Evolutionary conservation across 2,113 vertebrate genomes (phyloP).

Genomic region (Mormyrus iriodes): DNA sequence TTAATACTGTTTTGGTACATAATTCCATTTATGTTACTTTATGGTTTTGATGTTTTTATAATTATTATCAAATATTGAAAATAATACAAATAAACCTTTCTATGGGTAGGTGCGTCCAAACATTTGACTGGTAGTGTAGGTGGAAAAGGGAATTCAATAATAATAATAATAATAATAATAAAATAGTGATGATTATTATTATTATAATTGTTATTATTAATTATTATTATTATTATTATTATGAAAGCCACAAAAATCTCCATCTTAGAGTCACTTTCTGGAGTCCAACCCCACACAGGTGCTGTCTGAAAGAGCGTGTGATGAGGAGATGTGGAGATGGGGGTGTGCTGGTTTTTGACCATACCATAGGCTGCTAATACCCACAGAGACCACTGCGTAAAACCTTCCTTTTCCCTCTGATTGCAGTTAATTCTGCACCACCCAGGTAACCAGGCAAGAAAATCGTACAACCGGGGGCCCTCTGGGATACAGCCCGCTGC

Average conservation of each 20-base stretch:
- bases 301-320: not conserved
- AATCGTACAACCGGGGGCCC: not conserved
- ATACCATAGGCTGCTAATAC: conserved; percentile 49
- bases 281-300: not conserved
- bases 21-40: too few relatives aligned
- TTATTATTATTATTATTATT: too few relatives aligned
- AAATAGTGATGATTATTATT: too few relatives aligned
- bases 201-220: too few relatives aligned
- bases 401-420: conserved; percentile 51
- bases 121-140: too few relatives aligned
- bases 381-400: conserved; percentile 55
- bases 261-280: not conserved
- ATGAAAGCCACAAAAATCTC: not conserved
- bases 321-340: conserved; percentile 29
- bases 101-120: too few relatives aligned
- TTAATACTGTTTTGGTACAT: too few relatives aligned
- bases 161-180: too few relatives aligned
- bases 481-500: not conserved
- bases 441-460: conserved; percentile 39
- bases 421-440: conserved; percentile 40
- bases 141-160: too few relatives aligned
- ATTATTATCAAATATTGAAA: too few relatives aligned
- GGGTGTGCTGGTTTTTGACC: conserved; percentile 46
- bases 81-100: too few relatives aligned
- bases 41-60: too few relatives aligned